phyloP scores from a whole-genome alignment of 2,797 vertebrate species.

The Champsocephalus esox region DNA sequence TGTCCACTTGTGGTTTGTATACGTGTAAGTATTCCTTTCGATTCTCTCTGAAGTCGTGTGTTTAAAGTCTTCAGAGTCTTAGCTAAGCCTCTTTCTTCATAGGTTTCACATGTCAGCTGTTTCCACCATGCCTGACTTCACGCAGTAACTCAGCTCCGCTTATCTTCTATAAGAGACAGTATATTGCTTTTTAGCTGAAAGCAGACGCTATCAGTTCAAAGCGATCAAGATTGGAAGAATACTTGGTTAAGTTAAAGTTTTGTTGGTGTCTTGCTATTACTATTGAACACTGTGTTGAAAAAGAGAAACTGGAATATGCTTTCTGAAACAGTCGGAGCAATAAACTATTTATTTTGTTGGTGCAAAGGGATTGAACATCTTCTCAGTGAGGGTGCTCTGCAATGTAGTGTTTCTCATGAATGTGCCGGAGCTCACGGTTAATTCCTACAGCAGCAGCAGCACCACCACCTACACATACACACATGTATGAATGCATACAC shows the following conservation, averaged over 20 bases:
- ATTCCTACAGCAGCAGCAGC: too few relatives aligned
- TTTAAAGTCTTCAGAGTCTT: conserved; percentile 39
- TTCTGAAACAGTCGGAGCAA: not conserved
- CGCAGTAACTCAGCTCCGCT: conserved; percentile 33
- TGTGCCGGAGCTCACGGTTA: too few relatives aligned
- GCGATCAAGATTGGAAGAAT: not conserved
- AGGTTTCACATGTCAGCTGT: conserved; percentile 61
- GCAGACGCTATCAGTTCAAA: conserved; percentile 22
- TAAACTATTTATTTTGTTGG: too few relatives aligned
- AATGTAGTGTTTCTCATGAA: too few relatives aligned
- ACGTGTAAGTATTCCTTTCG: conserved; percentile 6
- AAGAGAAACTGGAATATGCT: not conserved
- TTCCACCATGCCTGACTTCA: conserved; percentile 44
- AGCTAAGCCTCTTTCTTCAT: conserved; percentile 56
- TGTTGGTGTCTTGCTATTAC: not conserved
- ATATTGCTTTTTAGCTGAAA: conserved; percentile 29
- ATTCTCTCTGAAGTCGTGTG: conserved; percentile 30
- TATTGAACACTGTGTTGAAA: not conserved
- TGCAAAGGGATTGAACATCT: too few relatives aligned
- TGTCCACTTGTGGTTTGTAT: conserved; percentile 33
- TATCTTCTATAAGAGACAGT: conserved; percentile 34
- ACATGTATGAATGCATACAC: too few relatives aligned
- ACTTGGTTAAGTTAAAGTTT: not conserved
- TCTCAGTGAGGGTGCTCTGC: too few relatives aligned
- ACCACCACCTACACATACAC: too few relatives aligned